A percentile compares a stretch with the other conserved stretches of the same genome.
Conservation (phyloP, 2,797 vertebrate species). For the Sus cebifrons region DNA sequence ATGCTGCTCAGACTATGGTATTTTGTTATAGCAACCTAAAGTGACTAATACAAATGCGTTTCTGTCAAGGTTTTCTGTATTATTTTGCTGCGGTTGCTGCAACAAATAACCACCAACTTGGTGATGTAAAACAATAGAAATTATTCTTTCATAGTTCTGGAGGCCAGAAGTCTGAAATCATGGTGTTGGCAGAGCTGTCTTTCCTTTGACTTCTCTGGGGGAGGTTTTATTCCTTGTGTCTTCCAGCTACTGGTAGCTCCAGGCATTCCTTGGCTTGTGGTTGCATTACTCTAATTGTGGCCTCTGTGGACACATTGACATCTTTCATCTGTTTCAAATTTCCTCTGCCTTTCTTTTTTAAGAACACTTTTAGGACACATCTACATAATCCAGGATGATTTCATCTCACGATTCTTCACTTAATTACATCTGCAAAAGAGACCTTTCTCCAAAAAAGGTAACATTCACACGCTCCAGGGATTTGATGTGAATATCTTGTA, state of each 20-base stretch:
- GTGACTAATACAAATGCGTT: not conserved
- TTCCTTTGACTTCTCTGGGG: not conserved
- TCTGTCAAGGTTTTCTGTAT: not conserved
- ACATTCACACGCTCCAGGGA: not conserved
- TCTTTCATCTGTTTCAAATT: not conserved
- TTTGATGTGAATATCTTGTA: not conserved
- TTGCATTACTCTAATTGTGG: not conserved
- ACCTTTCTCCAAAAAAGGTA: too few species aligned
- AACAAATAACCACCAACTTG: not conserved
- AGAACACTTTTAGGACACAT: not conserved
- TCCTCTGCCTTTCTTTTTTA: not conserved
- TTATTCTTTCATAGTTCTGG: not conserved
- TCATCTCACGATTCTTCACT: not conserved
- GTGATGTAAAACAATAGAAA: not conserved
- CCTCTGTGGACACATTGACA: not conserved
- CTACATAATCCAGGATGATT: not conserved
- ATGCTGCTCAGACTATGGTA: too few species aligned
- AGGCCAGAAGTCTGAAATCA: not conserved
- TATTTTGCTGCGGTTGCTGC: not conserved
- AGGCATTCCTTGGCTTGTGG: not conserved
- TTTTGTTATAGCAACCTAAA: not conserved
- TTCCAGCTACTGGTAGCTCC: not conserved
- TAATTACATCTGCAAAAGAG: too few species aligned
- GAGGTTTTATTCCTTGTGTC: not conserved
- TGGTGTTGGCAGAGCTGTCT: not conserved